Base-by-base conservation (phyloP, 2,888 invertebrate genomes). In the Cryptus armator region DNA sequence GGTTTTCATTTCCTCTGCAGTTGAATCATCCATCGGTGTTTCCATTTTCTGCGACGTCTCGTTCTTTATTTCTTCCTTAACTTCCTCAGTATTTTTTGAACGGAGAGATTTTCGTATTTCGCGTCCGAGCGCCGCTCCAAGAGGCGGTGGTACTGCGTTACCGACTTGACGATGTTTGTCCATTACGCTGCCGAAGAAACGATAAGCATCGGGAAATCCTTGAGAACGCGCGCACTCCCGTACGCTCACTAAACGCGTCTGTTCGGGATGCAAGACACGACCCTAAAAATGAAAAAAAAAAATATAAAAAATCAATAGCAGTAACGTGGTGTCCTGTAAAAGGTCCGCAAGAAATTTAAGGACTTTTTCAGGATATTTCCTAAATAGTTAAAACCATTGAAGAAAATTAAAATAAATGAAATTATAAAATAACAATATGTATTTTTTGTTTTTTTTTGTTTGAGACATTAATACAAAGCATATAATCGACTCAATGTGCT, bases 181-280 rank as follows among this genome's bases (percentile, higher is more conserved):
- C 86, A 96, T 94, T 88, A 97, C 95, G 85, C 94, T 95, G 53
- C 98, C 98, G 87, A 95, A 96, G 93, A 98, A 97, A 83, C 96
- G 93, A 92, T 97, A 97, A 0, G 95, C 94, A 94, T 98, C 97
- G 76, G 95, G 96, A 94, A 98, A 98, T 84, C 97, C 98, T 94
- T 98, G 98, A 29, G 97, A 97, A 84, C 98, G 95, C 12, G 98
- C 98, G 93, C 97, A 98, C 93, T 98, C 98, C 12, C 98, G 94
- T 12, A 98, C 97, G 84, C 97, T 97, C n/a, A 98, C 97, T 0
- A 98, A 97, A 81, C 98, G 95, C 90, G 96, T 94, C 93, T 97
- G 97, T 90, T 95, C 96, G 3, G 98, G 98, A 94, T 98, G 98
- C 86, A 98, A 94, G 72, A 98, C 97, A 89, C 97, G 95, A 72